These are phyloP conservation scores for Ibycter americanus DNA, from an alignment of 2,797 vertebrate species.

Conservation along the genomic window DNA sequence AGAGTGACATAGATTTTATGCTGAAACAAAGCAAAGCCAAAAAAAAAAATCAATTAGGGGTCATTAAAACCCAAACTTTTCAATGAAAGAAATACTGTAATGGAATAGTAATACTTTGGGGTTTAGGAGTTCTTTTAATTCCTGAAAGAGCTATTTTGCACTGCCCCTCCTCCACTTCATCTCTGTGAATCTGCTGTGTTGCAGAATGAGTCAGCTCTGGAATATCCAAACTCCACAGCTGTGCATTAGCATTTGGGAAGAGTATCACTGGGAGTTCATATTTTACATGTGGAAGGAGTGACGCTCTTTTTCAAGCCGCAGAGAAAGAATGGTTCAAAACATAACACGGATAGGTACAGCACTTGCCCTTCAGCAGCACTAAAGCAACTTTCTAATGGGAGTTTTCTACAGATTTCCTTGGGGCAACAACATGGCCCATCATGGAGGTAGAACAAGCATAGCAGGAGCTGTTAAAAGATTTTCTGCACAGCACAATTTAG, in stretches of 20 bases:
- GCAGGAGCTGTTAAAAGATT: neutral
- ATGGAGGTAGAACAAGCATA: neutral
- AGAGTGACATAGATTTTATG: slow-evolving; percentile 56
- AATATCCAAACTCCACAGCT: slow-evolving; percentile 55
- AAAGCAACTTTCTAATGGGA: neutral
- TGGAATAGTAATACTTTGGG: slow-evolving; percentile 7
- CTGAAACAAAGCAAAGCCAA: slow-evolving; percentile 47
- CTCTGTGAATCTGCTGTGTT: slow-evolving; percentile 23
- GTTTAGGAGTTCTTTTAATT: slow-evolving; percentile 30
- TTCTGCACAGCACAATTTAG: neutral
- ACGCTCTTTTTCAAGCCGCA: neutral
- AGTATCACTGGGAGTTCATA: slow-evolving; percentile 20
- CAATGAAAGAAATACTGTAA: slow-evolving; percentile 59
- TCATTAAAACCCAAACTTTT: slow-evolving; percentile 53
- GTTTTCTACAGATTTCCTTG: neutral
- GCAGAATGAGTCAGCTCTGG: slow-evolving; percentile 66
- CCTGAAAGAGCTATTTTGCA: slow-evolving; percentile 35
- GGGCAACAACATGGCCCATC: neutral
- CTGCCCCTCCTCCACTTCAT: slow-evolving; percentile 40
- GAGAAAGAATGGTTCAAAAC: neutral
- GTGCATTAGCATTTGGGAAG: slow-evolving; percentile 60
- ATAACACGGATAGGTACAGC: neutral
- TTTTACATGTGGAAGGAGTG: slow-evolving; percentile 19
- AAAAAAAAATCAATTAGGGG: slow-evolving; percentile 21
- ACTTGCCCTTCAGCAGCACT: neutral